These are phyloP conservation scores for Amblyopsis hoosieri DNA, from an alignment of 2,797 vertebrate species.

Conservation along the genomic window DNA sequence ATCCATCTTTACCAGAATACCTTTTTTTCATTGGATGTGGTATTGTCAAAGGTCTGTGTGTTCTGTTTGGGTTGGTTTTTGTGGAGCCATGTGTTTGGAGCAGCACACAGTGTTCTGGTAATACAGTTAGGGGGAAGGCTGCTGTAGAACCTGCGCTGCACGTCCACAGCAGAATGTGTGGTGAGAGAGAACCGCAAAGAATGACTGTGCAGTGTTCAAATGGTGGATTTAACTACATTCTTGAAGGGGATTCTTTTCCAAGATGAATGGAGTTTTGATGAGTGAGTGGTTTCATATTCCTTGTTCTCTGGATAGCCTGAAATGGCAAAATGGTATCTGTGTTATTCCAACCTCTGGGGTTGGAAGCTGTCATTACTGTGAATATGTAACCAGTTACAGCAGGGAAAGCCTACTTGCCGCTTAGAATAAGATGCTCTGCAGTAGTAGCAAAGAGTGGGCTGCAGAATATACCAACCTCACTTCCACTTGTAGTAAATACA, in stretches of 20 bases:
- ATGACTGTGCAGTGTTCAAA: slow-evolving; percentile 27
- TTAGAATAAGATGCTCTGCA: not conserved
- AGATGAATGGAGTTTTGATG: slow-evolving; percentile 52
- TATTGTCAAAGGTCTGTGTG: slow-evolving; percentile 27
- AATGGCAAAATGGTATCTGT: slow-evolving; percentile 8
- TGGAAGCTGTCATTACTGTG: slow-evolving; percentile 2
- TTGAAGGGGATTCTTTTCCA: slow-evolving; percentile 38
- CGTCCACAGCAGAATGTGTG: slow-evolving; percentile 20
- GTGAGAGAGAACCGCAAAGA: slow-evolving; percentile 13
- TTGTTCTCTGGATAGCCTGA: slow-evolving; percentile 13
- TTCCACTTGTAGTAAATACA: not conserved
- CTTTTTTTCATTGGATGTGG: slow-evolving; percentile 43
- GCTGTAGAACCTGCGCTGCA: slow-evolving; percentile 4
- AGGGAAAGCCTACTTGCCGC: not conserved
- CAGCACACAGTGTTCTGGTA: slow-evolving; percentile 17
- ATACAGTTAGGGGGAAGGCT: slow-evolving; percentile 11
- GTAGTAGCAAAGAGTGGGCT: not conserved
- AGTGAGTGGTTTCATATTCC: slow-evolving; percentile 28
- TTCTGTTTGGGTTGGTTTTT: slow-evolving; percentile 45
- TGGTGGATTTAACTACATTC: slow-evolving; percentile 55
- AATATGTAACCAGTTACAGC: not conserved
- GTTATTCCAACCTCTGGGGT: slow-evolving; percentile 8
- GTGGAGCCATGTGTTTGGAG: slow-evolving; percentile 6
- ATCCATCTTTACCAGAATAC: slow-evolving; percentile 49
- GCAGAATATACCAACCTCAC: not conserved